Percentiles rank a stretch among this genome's conserved stretches.
phyloP scores from a whole-genome alignment of 2,797 vertebrate species.

The Macrochelys suwanniensis region DNA sequence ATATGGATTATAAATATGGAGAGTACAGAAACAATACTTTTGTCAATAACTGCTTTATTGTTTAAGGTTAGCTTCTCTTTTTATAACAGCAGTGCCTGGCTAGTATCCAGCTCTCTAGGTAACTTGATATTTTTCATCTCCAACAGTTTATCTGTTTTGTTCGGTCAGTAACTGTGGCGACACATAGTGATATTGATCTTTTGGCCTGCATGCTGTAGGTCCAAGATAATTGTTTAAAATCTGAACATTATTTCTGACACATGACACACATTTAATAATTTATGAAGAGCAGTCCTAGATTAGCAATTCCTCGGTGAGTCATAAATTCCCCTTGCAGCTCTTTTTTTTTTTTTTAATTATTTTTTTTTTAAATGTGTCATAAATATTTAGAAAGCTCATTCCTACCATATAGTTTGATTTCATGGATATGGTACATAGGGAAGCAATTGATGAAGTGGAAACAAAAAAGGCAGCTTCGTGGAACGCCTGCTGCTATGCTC shows the following conservation, averaged over 20 bases:
- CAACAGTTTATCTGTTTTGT: constrained; percentile 14
- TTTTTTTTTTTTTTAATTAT: neutral
- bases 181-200: constrained; percentile 24
- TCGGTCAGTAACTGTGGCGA: constrained; percentile 47
- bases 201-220: constrained; percentile 56
- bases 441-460: constrained; percentile 31
- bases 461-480: constrained; percentile 51
- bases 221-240: constrained; percentile 72
- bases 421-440: constrained; percentile 9
- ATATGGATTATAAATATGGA: neutral
- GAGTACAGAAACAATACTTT: neutral
- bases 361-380: constrained; percentile 11
- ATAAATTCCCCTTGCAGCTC: constrained; percentile 46
- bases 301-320: constrained; percentile 63
- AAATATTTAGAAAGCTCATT: constrained; percentile 63
- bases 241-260: constrained; percentile 44
- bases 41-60: neutral
- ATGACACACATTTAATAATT: constrained; percentile 37
- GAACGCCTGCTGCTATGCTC: constrained; percentile 40
- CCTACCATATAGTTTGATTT: constrained; percentile 69
- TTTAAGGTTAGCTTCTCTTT: neutral
- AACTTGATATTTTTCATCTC: constrained; percentile 9
- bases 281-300: constrained; percentile 59
- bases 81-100: neutral
- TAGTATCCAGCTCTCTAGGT: neutral